phyloP scores from a whole-genome alignment of 2,888 invertebrate genomes.

The Schizaphis graminum region DNA sequence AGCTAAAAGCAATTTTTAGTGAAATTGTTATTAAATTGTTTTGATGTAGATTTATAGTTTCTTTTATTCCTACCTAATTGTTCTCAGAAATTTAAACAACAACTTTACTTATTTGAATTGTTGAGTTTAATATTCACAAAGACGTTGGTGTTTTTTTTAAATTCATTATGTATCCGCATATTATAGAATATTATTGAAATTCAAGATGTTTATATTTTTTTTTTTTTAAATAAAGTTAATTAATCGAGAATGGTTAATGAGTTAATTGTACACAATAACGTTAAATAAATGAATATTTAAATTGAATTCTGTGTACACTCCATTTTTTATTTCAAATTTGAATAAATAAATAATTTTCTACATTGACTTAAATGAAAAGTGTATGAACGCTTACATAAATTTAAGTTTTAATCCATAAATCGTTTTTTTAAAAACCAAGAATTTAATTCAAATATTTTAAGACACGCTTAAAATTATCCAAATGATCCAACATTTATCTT shows the following conservation, averaged over 20 bases:
- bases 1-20: background rate
- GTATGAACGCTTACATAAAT: background rate
- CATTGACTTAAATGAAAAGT: background rate
- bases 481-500: background rate
- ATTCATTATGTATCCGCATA: background rate
- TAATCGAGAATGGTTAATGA: background rate
- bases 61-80: background rate
- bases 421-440: background rate
- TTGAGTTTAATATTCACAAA: background rate
- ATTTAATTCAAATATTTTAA: background rate
- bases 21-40: background rate
- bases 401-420: background rate
- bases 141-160: background rate
- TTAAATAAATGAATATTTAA: constrained; percentile 32
- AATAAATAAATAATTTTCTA: constrained; percentile 30
- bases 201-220: background rate
- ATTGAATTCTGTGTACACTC: background rate
- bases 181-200: background rate
- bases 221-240: constrained; percentile 28
- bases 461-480: background rate
- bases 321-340: background rate
- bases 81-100: background rate
- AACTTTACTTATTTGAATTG: background rate
- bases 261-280: background rate
- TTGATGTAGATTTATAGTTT: background rate